Base-by-base conservation (phyloP, 2,888 invertebrate species). In the Erannis defoliaria region DNA sequence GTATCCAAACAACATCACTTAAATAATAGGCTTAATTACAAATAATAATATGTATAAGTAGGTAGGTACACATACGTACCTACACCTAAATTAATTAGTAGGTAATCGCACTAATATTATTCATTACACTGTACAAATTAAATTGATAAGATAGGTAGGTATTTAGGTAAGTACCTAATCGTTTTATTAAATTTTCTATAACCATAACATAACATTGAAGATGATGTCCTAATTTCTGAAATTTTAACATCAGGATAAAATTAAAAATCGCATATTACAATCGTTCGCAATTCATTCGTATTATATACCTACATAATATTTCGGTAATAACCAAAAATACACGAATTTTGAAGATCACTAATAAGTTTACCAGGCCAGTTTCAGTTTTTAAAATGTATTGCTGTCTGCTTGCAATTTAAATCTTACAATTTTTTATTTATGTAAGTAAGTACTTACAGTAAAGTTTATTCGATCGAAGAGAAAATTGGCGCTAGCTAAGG, bases 1-100 rank as follows among this genome's bases (percentile, higher is more conserved):
- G 92, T 92, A 92, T 92, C 90, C 88, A 90, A 89, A 89, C 86
- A 90, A 89, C 84, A 82, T 84, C 84, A 86, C 26, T 29, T 29
- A 80, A 86, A 14, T 29, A 19, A 80, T 80, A 80, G 74, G 77
- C 75, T 79, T 73, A 76, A 5, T 8, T 14, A 14, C 75, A 75
- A 72, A n/a, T 35, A 48, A 48, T 18, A 80, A 26, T 26, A 26
- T 23, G 4, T 26, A 26, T 26, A 8, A 6, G 8, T 26, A 26
- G 8, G 26, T 26, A 26, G 26, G 6, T 26, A 26, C 5, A n/a
- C 5, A 26, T 26, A 26, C 6, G 26, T 86, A 81, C 85, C 84
- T 86, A 82, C 85, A 81, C 67, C 65, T 73, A 70, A 74, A 76
- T 45, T 61, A 56, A 53, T 48, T 46, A 62, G 37, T 48, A 55